Base-by-base conservation (phyloP, 2,888 invertebrate species). In the Trachelus tabidus region DNA sequence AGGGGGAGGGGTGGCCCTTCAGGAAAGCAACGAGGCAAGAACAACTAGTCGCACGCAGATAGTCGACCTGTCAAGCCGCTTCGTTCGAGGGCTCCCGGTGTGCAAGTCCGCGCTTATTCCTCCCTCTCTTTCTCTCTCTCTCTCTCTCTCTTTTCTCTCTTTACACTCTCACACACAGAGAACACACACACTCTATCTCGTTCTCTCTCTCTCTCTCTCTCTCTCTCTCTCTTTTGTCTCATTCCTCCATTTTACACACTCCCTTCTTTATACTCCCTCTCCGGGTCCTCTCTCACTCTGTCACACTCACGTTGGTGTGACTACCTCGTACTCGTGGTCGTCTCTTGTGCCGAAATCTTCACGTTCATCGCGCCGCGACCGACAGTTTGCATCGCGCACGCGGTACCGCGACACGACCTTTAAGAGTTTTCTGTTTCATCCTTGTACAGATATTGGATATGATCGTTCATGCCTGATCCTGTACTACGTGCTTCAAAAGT, bases 31-130 rank as follows among this genome's bases (percentile, higher is more conserved):
- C 89, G 89, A 89, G 87, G 84, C 88, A 87, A 88, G 86, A 87
- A 86, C 89, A 87, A 87, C 87, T 89, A 90, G 90, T 90, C 87
- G 88, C 86, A 87, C 87, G 87, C 88, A 86, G 90, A 90, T 88
- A 88, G 87, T 83, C 88, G 87, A 86, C 86, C 86, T 87, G 90
- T 88, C 84, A 85, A 85, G 89, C 87, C 85, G 86, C 76, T 80
- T 75, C 71, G 71, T 33, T 31, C 31, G 71, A 71, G 71, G 71
- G 68, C 12, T 68, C 31, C 30, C 37, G 11, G 73, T 12, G 31
- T 77, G 77, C 73, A 79, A 73, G 79, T 74, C 68, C 80, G 80
- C 40, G 74, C 77, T 77, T 56, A 56, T 77, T 77, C 80, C 73
- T 75, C 76, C n/a, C 40, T 77, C 69, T 40, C 77, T 73, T 33